Conservation (phyloP, 2,797 vertebrate species). For the Menidia menidia region DNA sequence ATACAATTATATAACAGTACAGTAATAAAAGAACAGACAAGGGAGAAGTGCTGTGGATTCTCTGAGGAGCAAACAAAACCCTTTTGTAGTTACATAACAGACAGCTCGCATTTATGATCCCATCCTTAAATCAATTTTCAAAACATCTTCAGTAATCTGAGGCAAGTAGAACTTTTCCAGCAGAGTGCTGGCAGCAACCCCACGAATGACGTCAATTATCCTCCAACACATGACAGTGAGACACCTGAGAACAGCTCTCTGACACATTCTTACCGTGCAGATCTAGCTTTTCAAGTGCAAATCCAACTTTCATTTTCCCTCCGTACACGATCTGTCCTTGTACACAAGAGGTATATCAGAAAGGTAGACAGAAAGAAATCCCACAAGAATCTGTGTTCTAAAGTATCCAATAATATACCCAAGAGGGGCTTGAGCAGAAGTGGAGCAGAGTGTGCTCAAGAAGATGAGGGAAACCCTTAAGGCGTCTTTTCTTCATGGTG, state of each 20-base stretch:
- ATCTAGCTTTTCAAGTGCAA: conserved; percentile 66
- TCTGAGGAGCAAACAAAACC: not conserved
- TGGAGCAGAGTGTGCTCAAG: not conserved
- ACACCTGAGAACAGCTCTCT: conserved; percentile 51
- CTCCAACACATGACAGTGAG: conserved; percentile 63
- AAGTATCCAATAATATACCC: conserved; percentile 38
- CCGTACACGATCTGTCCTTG: conserved; percentile 40
- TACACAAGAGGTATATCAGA: conserved; percentile 37
- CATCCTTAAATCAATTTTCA: conserved; percentile 43
- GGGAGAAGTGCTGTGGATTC: not conserved
- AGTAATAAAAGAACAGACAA: no score
- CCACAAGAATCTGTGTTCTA: conserved; percentile 28
- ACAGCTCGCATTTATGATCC: conserved; percentile 18
- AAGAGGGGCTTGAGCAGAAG: not conserved
- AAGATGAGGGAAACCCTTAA: conserved; percentile 17
- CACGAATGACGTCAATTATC: conserved; percentile 68
- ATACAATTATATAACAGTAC: no score
- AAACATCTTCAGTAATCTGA: conserved; percentile 48
- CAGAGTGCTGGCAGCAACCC: conserved; percentile 36
- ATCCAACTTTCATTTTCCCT: conserved; percentile 52
- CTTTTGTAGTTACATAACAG: not conserved
- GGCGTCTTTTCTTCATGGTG: not conserved
- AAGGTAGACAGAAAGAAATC: conserved; percentile 30
- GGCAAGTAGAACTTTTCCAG: conserved; percentile 39
- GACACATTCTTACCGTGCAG: conserved; percentile 63